Percentiles rank a stretch among this genome's conserved stretches.
phyloP scores from a whole-genome alignment of 2,888 invertebrate genomes.

The Brachyptera putata region DNA sequence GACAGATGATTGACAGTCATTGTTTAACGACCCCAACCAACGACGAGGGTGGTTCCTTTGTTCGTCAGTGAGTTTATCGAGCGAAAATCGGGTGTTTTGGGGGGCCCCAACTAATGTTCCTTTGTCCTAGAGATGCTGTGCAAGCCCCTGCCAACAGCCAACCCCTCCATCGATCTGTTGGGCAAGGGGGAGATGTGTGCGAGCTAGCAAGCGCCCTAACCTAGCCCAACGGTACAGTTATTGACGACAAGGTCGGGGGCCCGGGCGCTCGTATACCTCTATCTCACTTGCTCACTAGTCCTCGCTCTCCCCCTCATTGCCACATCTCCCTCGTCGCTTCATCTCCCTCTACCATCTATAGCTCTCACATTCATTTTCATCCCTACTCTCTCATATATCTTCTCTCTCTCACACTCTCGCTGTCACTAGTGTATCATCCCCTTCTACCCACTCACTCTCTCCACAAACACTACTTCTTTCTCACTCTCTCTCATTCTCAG shows the following conservation, averaged over 20 bases:
- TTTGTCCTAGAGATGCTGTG: conserved; percentile 19
- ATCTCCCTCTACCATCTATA: no score
- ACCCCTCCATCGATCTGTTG: conserved; percentile 2
- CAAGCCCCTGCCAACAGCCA: not conserved
- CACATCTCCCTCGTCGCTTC: no score
- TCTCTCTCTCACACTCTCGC: no score
- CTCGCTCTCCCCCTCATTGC: no score
- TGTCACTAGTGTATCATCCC: no score
- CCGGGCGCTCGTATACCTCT: not conserved
- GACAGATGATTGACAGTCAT: conserved; percentile 3
- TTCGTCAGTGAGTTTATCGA: not conserved
- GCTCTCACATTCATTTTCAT: no score
- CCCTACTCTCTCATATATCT: no score
- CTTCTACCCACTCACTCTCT: no score
- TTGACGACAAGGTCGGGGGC: conserved; percentile 18
- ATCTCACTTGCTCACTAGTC: conserved; percentile 4
- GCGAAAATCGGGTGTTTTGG: not conserved
- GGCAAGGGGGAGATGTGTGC: not conserved
- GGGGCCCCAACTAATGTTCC: conserved; percentile 15
- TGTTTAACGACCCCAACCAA: not conserved
- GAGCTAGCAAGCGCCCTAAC: conserved; percentile 17
- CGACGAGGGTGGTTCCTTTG: not conserved
- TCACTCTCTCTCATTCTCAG: no score
- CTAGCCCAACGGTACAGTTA: conserved; percentile 12
- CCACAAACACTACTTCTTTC: no score